Percentiles rank a stretch among this genome's conserved stretches.
Conservation (phyloP, 2,888 invertebrate genomes). For the Ophraella communa region DNA sequence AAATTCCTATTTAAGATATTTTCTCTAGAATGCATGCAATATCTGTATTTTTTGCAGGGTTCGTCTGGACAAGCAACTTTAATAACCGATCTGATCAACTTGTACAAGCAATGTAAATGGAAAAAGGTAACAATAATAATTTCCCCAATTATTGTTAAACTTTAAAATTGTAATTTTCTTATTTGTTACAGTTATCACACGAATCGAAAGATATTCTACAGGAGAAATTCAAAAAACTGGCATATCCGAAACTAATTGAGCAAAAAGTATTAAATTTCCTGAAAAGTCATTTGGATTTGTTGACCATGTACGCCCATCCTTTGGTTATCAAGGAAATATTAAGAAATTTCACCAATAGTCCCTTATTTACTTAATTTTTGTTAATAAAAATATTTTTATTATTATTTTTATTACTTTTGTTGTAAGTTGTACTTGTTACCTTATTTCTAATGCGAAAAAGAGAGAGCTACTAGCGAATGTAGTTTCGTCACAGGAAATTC, state of each 20-base stretch:
- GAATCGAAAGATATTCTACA: conserved; percentile 46
- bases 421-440: no score
- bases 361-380: conserved; percentile 47
- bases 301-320: conserved; percentile 59
- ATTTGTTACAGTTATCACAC: conserved; percentile 44
- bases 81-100: conserved; percentile 46
- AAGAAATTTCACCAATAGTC: conserved; percentile 51
- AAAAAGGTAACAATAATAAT: conserved; percentile 42
- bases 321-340: conserved; percentile 49
- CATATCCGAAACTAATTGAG: conserved; percentile 49
- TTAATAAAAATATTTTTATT: conserved; percentile 8
- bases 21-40: no score
- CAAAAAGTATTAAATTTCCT: conserved; percentile 53
- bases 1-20: no score
- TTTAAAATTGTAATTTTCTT: neutral
- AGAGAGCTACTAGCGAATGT: no score
- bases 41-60: conserved; percentile 38
- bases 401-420: neutral
- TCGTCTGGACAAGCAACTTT: conserved; percentile 41
- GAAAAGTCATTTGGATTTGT: conserved; percentile 46
- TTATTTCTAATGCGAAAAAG: no score
- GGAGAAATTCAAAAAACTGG: conserved; percentile 46
- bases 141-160: neutral
- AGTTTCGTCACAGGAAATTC: no score
- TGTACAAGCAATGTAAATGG: conserved; percentile 49